These are phyloP conservation scores for Diaprepes abbreviatus DNA, from an alignment of 2,888 invertebrate genomes.

Conservation along the genomic window DNA sequence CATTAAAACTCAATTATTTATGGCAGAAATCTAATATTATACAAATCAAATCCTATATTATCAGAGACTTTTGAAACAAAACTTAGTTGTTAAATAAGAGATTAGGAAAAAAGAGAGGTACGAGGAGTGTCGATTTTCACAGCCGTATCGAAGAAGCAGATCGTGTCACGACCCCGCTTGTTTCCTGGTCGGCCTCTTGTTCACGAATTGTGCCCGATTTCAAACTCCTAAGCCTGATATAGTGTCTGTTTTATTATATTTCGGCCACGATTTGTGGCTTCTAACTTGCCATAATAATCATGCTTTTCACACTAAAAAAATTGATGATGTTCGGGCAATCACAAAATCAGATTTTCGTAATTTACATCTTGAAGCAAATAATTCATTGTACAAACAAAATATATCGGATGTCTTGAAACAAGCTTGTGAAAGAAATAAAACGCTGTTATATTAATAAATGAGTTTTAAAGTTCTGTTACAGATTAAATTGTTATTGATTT, in stretches of 20 bases:
- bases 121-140: conserved; percentile 40
- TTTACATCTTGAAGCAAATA: no score
- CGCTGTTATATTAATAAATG: no score
- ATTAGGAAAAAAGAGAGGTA: conserved; percentile 19
- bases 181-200: conserved; percentile 46
- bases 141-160: conserved; percentile 40
- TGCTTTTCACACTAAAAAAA: conserved; percentile 24
- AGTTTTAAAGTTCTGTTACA: no score
- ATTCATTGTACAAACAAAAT: no score
- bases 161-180: conserved; percentile 43
- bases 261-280: conserved; percentile 41
- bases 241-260: conserved; percentile 44
- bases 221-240: conserved; percentile 20
- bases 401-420: no score
- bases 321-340: background rate
- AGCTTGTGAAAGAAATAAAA: no score
- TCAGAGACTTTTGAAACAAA: conserved; percentile 9
- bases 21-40: no score
- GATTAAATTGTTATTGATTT: no score
- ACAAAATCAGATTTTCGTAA: background rate
- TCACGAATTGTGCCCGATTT: conserved; percentile 44
- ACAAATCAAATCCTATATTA: no score
- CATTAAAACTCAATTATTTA: no score
- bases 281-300: conserved; percentile 23
- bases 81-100: conserved; percentile 11